Base-by-base conservation (phyloP, 2,113 vertebrate species). In the Ceratotherium simum region DNA sequence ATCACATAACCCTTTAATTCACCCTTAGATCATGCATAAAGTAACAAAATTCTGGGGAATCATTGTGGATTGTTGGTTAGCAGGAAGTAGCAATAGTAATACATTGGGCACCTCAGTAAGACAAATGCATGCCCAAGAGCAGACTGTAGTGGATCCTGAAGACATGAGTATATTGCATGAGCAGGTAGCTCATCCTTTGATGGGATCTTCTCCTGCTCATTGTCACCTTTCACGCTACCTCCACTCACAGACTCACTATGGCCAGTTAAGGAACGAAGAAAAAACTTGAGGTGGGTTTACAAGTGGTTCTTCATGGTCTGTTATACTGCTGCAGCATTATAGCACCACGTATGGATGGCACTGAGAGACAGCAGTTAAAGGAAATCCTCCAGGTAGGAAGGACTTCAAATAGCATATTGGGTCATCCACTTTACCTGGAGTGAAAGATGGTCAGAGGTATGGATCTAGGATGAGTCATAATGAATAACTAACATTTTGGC, bases 71-170 rank as follows among this genome's bases (percentile, higher is more conserved):
- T 17, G 17, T 20, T 17, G 46, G 8, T 11, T 9, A n/a, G 16
- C 39, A 36, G 14, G 17, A 82, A 58, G 8, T 27, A 76, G n/a
- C 1, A 31, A 8, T 12, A 20, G 12, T 54, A 36, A 33, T 17
- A 33, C 0, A 9, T 9, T 8, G 29, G 51, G 11, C 2, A 3
- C 13, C 9, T 79, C 42, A 14, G 18, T 4, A 21, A 62, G 58
- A 62, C 13, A 67, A 20, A 25, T 1, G 8, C 13, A 11, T 3
- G 13, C 36, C 25, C 39, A 8, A 33, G 36, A 80, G 42, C 3
- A n/a, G 6, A 1, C 0, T 0, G 6, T 0, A 20, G 48, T 21
- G n/a, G 2, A 27, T 8, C 78, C 27, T 12, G 7, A 54, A 10
- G 0, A 69, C 6, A 4, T 13, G 81, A 33, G 11, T 8, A 5